These are phyloP conservation scores for Luidia sarsii DNA, from an alignment of 53 echinoderm and acorn worm genomes.

Conservation along the genomic window DNA sequence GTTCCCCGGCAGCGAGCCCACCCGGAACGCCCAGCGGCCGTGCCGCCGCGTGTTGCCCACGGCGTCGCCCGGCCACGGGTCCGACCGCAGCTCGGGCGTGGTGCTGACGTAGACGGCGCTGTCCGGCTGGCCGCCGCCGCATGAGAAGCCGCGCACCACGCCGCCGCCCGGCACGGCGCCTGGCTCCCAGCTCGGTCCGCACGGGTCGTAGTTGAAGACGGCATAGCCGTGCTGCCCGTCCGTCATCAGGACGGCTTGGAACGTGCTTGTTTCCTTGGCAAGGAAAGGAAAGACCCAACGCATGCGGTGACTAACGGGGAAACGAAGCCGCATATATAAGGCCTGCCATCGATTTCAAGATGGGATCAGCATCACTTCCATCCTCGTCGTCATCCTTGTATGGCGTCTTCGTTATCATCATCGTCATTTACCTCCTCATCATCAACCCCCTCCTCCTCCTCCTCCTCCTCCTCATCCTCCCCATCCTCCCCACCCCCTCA, in stretches of 20 bases:
- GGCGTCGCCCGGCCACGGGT: slow-evolving; percentile 71
- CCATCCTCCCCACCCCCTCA: too few species aligned
- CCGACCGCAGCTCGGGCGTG: slow-evolving; percentile 16
- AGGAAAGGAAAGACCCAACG: too few species aligned
- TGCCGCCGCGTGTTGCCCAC: slow-evolving; percentile 13
- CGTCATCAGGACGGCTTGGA: slow-evolving; percentile 84
- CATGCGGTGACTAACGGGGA: too few species aligned
- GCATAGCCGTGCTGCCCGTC: slow-evolving; percentile 74
- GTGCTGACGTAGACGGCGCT: slow-evolving; percentile 46
- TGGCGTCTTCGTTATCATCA: too few species aligned
- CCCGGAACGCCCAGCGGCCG: slow-evolving; percentile 85
- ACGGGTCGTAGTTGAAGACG: slow-evolving; percentile 79
- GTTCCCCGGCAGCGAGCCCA: slow-evolving; percentile 61
- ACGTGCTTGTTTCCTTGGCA: slow-evolving; percentile 83
- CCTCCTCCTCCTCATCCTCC: too few species aligned
- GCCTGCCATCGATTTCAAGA: too few species aligned
- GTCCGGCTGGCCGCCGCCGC: slow-evolving; percentile 41
- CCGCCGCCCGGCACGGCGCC: slow-evolving; percentile 44
- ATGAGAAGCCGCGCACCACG: slow-evolving; percentile 77
- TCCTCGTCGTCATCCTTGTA: too few species aligned
- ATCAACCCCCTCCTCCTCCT: too few species aligned
- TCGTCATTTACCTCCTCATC: too few species aligned
- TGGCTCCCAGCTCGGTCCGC: slow-evolving; percentile 74
- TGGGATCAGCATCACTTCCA: too few species aligned
- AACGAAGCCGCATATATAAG: too few species aligned